Conservation (phyloP, 2,797 vertebrate species). For the Delichon dasypus region DNA sequence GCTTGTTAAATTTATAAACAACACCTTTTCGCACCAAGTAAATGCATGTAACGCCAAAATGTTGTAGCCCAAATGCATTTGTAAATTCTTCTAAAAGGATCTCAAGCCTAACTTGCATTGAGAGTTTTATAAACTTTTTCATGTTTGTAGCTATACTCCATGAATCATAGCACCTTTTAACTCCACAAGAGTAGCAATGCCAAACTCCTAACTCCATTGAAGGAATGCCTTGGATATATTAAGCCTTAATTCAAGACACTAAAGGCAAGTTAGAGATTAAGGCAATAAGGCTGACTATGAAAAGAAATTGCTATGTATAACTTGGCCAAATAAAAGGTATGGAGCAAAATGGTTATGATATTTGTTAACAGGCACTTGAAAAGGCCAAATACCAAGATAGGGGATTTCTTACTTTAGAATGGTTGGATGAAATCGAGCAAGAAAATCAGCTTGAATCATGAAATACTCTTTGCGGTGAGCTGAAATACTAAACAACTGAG, state of each 20-base stretch:
- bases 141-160: not conserved
- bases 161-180: not conserved
- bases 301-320: not conserved
- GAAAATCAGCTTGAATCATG: not conserved
- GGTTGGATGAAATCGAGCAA: not conserved
- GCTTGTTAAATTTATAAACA: not conserved
- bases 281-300: not conserved
- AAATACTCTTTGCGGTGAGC: not conserved
- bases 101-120: not conserved
- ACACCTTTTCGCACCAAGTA: not conserved
- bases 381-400: not conserved
- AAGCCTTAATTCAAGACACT: not conserved
- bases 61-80: not conserved
- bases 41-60: not conserved
- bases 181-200: not conserved
- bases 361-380: conserved; percentile 18
- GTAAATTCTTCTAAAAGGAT: not conserved
- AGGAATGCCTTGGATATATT: not conserved
- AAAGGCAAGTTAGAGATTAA: not conserved
- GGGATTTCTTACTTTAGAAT: not conserved
- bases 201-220: not conserved
- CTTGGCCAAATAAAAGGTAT: not conserved
- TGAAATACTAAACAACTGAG: not conserved
- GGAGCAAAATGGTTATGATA: conserved; percentile 12
- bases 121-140: not conserved